Evolutionary conservation across 2,113 vertebrate genomes (phyloP).

Genomic region (Loxodonta africana): DNA sequence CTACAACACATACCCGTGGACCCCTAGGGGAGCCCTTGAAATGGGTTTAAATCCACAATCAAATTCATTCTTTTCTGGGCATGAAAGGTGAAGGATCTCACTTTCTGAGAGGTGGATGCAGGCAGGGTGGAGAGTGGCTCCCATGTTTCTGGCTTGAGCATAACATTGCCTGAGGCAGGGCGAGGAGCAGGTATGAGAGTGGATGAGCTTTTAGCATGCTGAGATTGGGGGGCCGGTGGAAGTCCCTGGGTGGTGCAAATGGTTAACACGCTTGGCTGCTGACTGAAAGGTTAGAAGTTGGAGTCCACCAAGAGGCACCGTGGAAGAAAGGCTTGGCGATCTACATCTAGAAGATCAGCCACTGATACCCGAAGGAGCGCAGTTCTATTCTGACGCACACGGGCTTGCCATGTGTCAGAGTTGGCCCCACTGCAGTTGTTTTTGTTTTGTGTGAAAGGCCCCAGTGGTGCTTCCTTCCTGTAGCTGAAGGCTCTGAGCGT

Average conservation of each 20-base stretch:
- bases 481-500: fast-evolving
- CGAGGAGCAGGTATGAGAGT: too few relatives aligned
- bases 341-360: too few relatives aligned
- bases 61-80: neutral
- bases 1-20: too few relatives aligned
- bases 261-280: too few relatives aligned
- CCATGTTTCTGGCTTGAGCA: neutral
- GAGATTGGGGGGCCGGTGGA: neutral
- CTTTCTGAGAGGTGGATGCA: neutral
- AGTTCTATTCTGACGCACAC: too few relatives aligned
- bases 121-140: neutral
- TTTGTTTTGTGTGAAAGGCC: neutral
- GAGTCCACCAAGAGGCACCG: too few relatives aligned
- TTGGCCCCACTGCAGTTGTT: neutral
- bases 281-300: too few relatives aligned
- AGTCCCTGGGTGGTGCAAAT: neutral
- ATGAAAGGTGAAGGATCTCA: neutral
- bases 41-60: neutral
- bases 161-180: neutral
- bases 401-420: too few relatives aligned
- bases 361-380: too few relatives aligned
- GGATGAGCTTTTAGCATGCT: neutral
- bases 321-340: too few relatives aligned
- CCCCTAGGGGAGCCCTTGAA: neutral
- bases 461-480: neutral